A percentile compares a stretch with the other conserved stretches of the same genome.
These are phyloP conservation scores for Gracilinanus agilis DNA, from an alignment of 2,113 vertebrate species.

Conservation along the genomic window DNA sequence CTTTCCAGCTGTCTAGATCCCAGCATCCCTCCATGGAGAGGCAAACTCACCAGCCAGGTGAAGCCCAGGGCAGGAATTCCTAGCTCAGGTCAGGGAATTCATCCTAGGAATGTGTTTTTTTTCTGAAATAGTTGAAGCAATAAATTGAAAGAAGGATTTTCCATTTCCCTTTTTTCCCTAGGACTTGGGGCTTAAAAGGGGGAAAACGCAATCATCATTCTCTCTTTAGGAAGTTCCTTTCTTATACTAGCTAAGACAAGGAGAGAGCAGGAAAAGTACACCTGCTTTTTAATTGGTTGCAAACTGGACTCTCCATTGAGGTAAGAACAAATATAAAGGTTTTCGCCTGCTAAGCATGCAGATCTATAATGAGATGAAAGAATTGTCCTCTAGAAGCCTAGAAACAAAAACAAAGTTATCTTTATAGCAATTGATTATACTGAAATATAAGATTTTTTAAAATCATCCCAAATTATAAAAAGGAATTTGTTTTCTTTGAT, in stretches of 20 bases:
- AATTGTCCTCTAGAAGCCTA: constrained; percentile 19
- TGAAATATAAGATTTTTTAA: not conserved
- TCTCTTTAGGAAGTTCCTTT: not conserved
- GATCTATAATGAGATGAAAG: constrained; percentile 1
- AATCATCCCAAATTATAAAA: not conserved
- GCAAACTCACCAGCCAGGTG: too few relatives aligned
- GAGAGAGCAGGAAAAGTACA: not conserved
- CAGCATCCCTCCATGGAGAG: too few relatives aligned
- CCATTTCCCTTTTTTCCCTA: too few relatives aligned
- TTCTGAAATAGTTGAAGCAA: too few relatives aligned
- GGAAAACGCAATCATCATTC: not conserved
- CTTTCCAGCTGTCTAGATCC: too few relatives aligned
- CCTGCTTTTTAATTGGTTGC: not conserved
- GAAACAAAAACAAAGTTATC: constrained; percentile 7
- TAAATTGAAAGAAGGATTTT: too few relatives aligned
- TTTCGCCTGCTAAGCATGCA: not conserved
- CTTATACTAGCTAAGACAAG: constrained; percentile 16
- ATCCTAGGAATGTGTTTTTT: too few relatives aligned
- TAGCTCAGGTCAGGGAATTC: too few relatives aligned
- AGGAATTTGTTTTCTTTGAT: not conserved
- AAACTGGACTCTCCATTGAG: not conserved
- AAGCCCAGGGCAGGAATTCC: too few relatives aligned
- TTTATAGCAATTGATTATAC: not conserved
- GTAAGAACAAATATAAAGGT: constrained; percentile 48
- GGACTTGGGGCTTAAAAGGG: not conserved